Base-by-base conservation (phyloP, 2,888 invertebrate species). In the Leptopterna dolabrata region DNA sequence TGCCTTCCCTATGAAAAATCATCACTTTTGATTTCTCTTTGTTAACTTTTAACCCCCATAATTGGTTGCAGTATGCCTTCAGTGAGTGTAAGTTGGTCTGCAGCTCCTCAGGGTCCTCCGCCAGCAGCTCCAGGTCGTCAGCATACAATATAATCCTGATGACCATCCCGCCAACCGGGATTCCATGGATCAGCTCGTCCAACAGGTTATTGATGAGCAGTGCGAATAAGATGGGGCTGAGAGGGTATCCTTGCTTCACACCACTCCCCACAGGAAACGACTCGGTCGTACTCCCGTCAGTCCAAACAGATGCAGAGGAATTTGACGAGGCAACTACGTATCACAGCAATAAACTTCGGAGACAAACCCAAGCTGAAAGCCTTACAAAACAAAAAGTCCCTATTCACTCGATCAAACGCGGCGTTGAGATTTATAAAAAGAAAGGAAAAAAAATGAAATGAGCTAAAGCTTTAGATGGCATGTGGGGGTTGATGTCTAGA, bases 221-320 rank as follows among this genome's bases (percentile, higher is more conserved):
- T n/a, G 82, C 55, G 29, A 78, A 78, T 27, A 80, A 29, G 2
- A 80, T 6, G 13, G 80, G 80, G 27, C 80, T 80, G 0, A 80
- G 19, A 11, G 80, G 80, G 27, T 47, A 80, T 3, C 80, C 80
- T 19, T 80, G 80, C 13, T 80, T 76, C 16, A 80, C 80, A 19
- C 45, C 80, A 45, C 45, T 45, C 0, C 80, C 47, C 11, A 80
- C 47, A 4, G 47, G 2, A 47, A 80, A 80, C 0, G 13, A 27
- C 80, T 80, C 47, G 16, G 80, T 24, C 27, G 27, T 45, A 6
- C 80, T 47, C 27, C 14, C 45, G n/a, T n/a, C n/a, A n/a, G n/a
- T n/a, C n/a, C n/a, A n/a, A n/a, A n/a, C n/a, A n/a, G n/a, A n/a
- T n/a, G n/a, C n/a, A n/a, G n/a, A n/a, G n/a, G n/a, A n/a, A n/a